Percentiles rank a stretch among this genome's conserved stretches.
Conservation (phyloP, 2,888 invertebrate species). For the Stegana nigrithorax region DNA sequence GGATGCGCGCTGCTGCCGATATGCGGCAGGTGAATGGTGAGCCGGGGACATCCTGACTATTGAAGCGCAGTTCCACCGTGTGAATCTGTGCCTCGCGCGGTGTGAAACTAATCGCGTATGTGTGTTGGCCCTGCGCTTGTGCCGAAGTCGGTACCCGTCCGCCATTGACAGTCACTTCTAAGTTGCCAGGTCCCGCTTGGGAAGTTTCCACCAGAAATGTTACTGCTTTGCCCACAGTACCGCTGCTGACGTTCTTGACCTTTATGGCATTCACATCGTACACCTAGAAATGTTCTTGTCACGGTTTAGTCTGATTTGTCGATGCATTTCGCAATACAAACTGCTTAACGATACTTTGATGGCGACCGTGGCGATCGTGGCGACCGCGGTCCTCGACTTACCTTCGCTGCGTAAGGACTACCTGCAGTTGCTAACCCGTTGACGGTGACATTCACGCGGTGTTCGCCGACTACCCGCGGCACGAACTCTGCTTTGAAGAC, state of each 20-base stretch:
- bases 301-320: constrained; percentile 1
- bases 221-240: constrained; percentile 89
- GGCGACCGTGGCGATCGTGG: too few species aligned
- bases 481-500: constrained; percentile 92
- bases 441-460: constrained; percentile 88
- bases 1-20: constrained; percentile 85
- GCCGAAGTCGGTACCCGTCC: constrained; percentile 97
- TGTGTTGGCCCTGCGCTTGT: constrained; percentile 95
- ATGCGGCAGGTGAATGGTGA: constrained; percentile 71
- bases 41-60: constrained; percentile 95
- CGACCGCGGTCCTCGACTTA: too few species aligned
- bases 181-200: constrained; percentile 97
- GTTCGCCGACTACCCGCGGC: constrained; percentile 91
- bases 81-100: constrained; percentile 92
- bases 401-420: constrained; percentile 93
- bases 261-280: constrained; percentile 94
- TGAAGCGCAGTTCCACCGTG: constrained; percentile 94
- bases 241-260: constrained; percentile 89
- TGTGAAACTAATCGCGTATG: constrained; percentile 96
- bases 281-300: constrained; percentile 70
- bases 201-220: constrained; percentile 97
- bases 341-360: too few species aligned
- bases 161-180: constrained; percentile 98
- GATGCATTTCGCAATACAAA: too few species aligned
- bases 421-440: constrained; percentile 86